Evolutionary conservation across 2,888 invertebrate genomes (phyloP).

Genomic region (Lasioglossum zephyrum): DNA sequence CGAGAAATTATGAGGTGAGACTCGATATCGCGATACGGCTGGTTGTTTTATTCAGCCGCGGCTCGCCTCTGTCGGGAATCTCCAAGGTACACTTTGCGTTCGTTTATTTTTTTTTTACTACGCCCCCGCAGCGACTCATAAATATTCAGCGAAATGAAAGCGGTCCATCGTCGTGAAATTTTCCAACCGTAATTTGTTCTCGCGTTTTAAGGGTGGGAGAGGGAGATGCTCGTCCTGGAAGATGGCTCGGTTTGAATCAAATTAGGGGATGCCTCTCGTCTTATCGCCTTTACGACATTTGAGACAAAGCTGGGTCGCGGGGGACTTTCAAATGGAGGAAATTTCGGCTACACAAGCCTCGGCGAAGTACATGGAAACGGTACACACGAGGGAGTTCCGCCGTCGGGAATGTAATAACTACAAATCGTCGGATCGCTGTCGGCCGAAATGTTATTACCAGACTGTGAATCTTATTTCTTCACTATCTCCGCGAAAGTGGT

Average conservation of each 20-base stretch:
- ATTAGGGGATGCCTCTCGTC: conserved; percentile 11
- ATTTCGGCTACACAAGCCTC: conserved; percentile 1
- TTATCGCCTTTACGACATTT: conserved; percentile 28
- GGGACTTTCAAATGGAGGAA: conserved; percentile 4
- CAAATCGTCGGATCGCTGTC: background rate
- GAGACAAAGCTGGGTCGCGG: conserved; percentile 16
- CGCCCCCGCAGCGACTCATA: conserved; percentile 30
- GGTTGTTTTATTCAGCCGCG: conserved; percentile 58
- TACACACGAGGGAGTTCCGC: background rate
- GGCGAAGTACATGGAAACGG: background rate
- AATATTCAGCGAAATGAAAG: conserved; percentile 55
- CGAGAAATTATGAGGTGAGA: conserved; percentile 54
- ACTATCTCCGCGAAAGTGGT: background rate
- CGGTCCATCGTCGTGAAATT: conserved; percentile 32
- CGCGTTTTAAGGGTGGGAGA: background rate
- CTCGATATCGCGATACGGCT: conserved; percentile 48
- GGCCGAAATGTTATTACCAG: background rate
- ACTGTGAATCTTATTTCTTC: background rate
- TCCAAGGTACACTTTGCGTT: conserved; percentile 40
- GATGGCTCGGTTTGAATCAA: conserved; percentile 23
- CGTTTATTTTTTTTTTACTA: background rate
- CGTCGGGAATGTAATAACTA: background rate
- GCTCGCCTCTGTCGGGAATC: conserved; percentile 31
- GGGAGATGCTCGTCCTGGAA: background rate
- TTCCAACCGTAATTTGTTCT: conserved; percentile 21